A percentile compares a stretch with the other conserved stretches of the same genome.
Conservation (phyloP, 2,888 invertebrate genomes). For the Laothoe populi region DNA sequence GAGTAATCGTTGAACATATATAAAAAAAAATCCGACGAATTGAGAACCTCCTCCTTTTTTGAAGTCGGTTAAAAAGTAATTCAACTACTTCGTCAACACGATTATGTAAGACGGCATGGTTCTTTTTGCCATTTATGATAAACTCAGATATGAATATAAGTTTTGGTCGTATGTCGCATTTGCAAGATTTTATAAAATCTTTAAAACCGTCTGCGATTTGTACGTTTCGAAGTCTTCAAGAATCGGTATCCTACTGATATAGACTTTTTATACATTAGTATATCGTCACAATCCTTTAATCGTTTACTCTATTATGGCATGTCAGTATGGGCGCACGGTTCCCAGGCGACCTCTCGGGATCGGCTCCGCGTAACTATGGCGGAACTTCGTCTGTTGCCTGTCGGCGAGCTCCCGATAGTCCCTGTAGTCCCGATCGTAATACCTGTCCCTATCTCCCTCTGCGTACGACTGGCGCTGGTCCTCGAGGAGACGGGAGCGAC, state of each 20-base stretch:
- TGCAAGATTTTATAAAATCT: constrained; percentile 14
- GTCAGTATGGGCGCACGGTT: constrained; percentile 79
- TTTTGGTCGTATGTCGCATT: constrained; percentile 1
- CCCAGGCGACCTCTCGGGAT: constrained; percentile 81
- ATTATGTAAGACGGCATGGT: neutral
- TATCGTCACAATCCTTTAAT: constrained; percentile 42
- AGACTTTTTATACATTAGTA: constrained; percentile 30
- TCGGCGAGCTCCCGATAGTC: constrained; percentile 76
- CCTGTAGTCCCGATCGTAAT: constrained; percentile 75
- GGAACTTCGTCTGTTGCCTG: constrained; percentile 75
- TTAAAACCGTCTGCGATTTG: constrained; percentile 12
- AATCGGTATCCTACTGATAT: constrained; percentile 24
- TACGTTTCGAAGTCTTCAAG: constrained; percentile 23
- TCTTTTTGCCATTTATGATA: neutral
- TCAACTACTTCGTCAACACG: too few relatives aligned
- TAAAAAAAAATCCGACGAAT: too few relatives aligned
- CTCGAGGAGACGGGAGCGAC: constrained; percentile 75
- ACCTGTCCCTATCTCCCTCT: constrained; percentile 73
- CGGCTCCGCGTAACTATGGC: constrained; percentile 89
- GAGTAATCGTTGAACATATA: too few relatives aligned
- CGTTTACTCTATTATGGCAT: constrained; percentile 77
- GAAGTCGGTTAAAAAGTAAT: too few relatives aligned
- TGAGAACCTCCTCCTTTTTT: too few relatives aligned
- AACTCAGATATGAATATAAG: constrained; percentile 7
- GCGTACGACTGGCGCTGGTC: constrained; percentile 76